Evolutionary conservation across 2,797 vertebrate genomes (phyloP), one percentile per base, ranked within the genome.

Genomic region (Euphonia xanthogaster): DNA sequence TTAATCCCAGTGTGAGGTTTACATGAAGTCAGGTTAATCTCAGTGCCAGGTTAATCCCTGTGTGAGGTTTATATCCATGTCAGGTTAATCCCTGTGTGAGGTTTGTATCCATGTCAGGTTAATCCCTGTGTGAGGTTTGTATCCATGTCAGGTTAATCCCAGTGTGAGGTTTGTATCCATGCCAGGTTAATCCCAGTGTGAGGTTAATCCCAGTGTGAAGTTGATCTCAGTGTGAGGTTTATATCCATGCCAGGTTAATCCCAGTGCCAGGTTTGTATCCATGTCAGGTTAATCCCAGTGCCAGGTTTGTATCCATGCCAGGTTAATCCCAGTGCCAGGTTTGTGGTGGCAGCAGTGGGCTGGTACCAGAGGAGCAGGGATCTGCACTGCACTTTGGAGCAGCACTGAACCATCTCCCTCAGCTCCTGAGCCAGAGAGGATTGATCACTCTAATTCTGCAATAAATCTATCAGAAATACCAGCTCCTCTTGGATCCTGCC

Each of bases 121-220:
- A 3, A 33, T 45, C 16, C 2, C 62, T 14, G 3, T 21, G 37
- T 4, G 9, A 42, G 50, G 6, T 8, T 31, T 5, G 3, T 42
- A 1, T 15, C n/a, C 15, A 1, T 28, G 10, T 9, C 25, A 30
- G 65, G 1, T 10, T 23, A 0, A 50, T 17, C 4, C 6, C 40
- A 42, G 1, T 63, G 21, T 8, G 20, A 61, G 60, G 9, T 28
- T 61, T 30, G 8, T 42, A 3, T 30, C 12, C 14, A 15, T 37
- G 37, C 37, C 37, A 37, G 37, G 37, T 37, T 37, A 37, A 37
- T 37, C 37, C 37, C 37, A n/a, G n/a, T n/a, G 39, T 8, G 31
- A 61, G 19, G 6, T 10, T 60, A 2, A 14, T 20, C 18, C 2
- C 40, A 25, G 5, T 13, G 23, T 4, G 12, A 28, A 33, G 8